A percentile compares a stretch with the other conserved stretches of the same genome.
Evolutionary conservation across 1,140 invertebrate species (phyloP).

Genomic region (Brachionus koreanus): DNA sequence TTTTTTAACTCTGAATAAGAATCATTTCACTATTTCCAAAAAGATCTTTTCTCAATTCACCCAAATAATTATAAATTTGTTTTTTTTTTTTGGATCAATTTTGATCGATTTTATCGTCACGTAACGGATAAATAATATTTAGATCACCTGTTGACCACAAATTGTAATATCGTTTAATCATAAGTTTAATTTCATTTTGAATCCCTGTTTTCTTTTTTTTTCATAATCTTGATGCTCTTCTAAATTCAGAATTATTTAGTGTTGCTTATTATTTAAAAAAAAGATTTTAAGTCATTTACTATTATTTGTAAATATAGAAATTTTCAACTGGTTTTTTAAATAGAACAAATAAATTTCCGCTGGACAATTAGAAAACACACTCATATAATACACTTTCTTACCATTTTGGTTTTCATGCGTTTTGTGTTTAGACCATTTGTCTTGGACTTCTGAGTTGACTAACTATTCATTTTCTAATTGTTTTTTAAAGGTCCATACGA

Average conservation of each 20-base stretch:
- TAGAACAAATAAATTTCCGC: not conserved
- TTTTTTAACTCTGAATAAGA: too few species aligned
- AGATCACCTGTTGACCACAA: not conserved
- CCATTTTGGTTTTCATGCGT: too few species aligned
- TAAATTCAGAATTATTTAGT: not conserved
- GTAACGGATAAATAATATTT: not conserved
- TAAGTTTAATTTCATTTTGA: not conserved
- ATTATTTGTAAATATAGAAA: not conserved
- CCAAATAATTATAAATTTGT: not conserved
- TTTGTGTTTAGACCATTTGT: too few species aligned
- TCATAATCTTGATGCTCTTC: not conserved
- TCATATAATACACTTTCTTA: too few species aligned
- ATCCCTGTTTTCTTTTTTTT: not conserved
- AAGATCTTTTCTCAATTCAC: not conserved
- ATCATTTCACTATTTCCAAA: too few species aligned
- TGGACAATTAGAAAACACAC: not conserved
- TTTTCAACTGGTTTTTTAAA: not conserved
- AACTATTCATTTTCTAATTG: too few species aligned
- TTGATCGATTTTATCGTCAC: not conserved
- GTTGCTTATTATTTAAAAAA: too few species aligned
- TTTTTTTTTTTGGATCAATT: not conserved
- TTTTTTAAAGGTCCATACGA: too few species aligned
- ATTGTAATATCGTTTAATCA: constrained; percentile 1
- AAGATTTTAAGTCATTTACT: too few species aligned
- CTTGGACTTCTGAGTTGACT: too few species aligned